Percentiles rank a stretch among this genome's conserved stretches.
Evolutionary conservation across 2,888 invertebrate species (phyloP).

Genomic region (Acrobasis consociella): DNA sequence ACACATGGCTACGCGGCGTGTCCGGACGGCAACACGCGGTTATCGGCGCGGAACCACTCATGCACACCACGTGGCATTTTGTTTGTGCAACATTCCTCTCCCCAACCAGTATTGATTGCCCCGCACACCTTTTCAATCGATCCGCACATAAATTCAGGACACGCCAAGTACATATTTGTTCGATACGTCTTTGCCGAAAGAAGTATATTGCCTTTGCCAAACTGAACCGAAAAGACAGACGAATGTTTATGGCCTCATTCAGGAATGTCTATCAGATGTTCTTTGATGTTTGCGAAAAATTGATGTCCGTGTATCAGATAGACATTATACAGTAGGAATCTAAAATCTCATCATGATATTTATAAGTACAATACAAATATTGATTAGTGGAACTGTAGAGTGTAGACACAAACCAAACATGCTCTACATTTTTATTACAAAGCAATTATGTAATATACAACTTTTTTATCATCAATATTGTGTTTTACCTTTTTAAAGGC

Average conservation of each 20-base stretch:
- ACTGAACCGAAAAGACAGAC: slow-evolving; percentile 2
- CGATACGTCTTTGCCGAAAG: background rate
- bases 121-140: slow-evolving; percentile 34
- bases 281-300: slow-evolving; percentile 30
- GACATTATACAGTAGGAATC: no score
- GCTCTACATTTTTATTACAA: no score
- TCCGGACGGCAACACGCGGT: slow-evolving; percentile 76
- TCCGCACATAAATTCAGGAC: slow-evolving; percentile 22
- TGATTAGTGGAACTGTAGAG: no score
- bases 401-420: no score
- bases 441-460: no score
- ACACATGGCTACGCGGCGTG: slow-evolving; percentile 62
- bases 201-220: background rate
- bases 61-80: slow-evolving; percentile 75
- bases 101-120: slow-evolving; percentile 58
- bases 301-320: slow-evolving; percentile 31
- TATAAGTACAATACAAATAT: no score
- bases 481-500: no score
- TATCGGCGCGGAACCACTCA: slow-evolving; percentile 76
- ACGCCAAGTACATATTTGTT: slow-evolving; percentile 1
- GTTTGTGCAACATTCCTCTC: slow-evolving; percentile 70
- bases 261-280: background rate
- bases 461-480: no score
- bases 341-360: no score
- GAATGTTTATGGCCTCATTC: background rate